A percentile compares a stretch with the other conserved stretches of the same genome.
Conservation (phyloP, 2,113 vertebrate genomes). For the Lagopus leucura region DNA sequence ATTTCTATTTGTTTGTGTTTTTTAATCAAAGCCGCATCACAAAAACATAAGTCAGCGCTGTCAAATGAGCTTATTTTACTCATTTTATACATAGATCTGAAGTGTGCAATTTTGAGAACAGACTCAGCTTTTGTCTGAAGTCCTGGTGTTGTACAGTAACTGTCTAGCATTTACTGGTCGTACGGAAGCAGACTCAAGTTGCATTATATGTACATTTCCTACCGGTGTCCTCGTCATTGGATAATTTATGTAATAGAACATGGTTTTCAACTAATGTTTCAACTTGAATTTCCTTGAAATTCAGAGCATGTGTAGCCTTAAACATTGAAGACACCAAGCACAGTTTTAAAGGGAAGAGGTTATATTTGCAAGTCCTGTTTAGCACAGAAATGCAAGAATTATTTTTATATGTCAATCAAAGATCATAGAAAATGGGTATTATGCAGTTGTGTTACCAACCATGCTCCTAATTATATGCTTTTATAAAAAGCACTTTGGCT, state of each 20-base stretch:
- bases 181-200: constrained; percentile 10
- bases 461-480: constrained; percentile 29
- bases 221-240: background rate
- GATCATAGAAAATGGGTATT: constrained; percentile 30
- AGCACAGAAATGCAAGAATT: constrained; percentile 25
- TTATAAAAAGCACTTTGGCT: constrained; percentile 3
- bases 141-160: background rate
- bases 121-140: constrained; percentile 4
- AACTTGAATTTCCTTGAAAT: constrained; percentile 51
- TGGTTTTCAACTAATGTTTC: constrained; percentile 16
- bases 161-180: background rate
- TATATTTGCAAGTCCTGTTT: constrained; percentile 41
- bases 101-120: constrained; percentile 16
- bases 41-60: background rate
- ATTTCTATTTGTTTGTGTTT: constrained; percentile 47
- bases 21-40: constrained; percentile 33
- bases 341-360: constrained; percentile 17
- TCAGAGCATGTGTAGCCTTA: constrained; percentile 56
- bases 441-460: constrained; percentile 31
- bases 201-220: background rate
- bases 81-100: background rate
- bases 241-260: background rate
- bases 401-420: constrained; percentile 48
- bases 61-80: background rate
- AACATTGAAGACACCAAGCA: constrained; percentile 53